These are phyloP conservation scores for Trisateles emortualis DNA, from an alignment of 2,888 invertebrate genomes.

Conservation along the genomic window DNA sequence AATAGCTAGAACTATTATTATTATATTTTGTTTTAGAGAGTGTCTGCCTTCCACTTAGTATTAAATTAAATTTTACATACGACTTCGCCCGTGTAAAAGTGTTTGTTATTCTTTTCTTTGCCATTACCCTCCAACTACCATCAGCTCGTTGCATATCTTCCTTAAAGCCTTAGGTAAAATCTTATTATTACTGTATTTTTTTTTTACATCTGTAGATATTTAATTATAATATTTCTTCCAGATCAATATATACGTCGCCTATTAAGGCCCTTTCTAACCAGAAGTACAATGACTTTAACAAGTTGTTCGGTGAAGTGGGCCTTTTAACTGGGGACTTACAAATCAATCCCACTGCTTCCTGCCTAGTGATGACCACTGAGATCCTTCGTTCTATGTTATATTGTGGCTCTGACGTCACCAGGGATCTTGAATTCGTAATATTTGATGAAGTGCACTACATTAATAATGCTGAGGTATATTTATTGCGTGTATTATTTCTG, in stretches of 20 bases:
- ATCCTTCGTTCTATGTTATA: slow-evolving; percentile 98
- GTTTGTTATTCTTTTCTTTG: too few species aligned
- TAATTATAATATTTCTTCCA: slow-evolving; percentile 47
- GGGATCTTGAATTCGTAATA: slow-evolving; percentile 99
- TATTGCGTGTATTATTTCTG: too few species aligned
- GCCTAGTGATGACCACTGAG: slow-evolving; percentile 99
- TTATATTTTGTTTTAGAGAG: too few species aligned
- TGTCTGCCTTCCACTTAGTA: too few species aligned
- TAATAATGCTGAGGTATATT: slow-evolving; percentile 94
- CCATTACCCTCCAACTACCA: too few species aligned
- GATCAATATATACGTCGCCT: slow-evolving; percentile 98
- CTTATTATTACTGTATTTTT: too few species aligned
- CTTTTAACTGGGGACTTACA: slow-evolving; percentile 98
- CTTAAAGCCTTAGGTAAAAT: too few species aligned
- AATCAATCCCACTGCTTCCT: slow-evolving; percentile 96
- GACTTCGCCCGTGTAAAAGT: too few species aligned
- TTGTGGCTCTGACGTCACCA: slow-evolving; percentile 96
- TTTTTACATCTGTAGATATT: too few species aligned
- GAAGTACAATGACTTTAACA: slow-evolving; percentile 98
- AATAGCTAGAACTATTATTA: too few species aligned
- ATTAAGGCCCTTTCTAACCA: slow-evolving; percentile 99
- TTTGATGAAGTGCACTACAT: slow-evolving; percentile 99
- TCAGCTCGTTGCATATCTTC: too few species aligned
- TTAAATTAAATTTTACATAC: too few species aligned
- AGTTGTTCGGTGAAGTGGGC: slow-evolving; percentile 96